Evolutionary conservation across 2,797 vertebrate species (phyloP), one percentile per base, ranked within the genome.

Genomic region (Distichodus sexfasciatus): DNA sequence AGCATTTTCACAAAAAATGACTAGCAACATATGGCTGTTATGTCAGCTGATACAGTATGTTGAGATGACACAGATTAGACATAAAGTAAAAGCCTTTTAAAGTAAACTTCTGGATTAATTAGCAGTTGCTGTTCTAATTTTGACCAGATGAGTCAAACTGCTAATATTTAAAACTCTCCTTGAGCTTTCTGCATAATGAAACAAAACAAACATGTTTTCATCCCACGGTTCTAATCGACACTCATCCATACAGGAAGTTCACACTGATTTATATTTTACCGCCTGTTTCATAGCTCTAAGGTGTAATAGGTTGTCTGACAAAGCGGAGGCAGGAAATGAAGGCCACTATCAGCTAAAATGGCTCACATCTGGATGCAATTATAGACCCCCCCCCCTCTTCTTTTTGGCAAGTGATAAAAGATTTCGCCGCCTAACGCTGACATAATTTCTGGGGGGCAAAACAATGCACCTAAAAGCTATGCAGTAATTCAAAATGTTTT

Each of bases 291-390:
- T n/a, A n/a, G n/a, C 83, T 85, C 93, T 92, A 92, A 96, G 94
- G 94, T 95, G 94, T 94, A 95, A 93, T 94, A 94, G 93, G 92
- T 94, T 94, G 94, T 94, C 93, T 94, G 92, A 94, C 91, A 94
- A 92, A 95, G 93, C 91, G 93, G 91, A 94, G 94, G 93, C 94
- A 98, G 95, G 96, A 98, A 98, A 98, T 96, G 94, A 98, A 96
- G 93, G 89, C 89, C 94, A 94, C 91, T 95, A 98, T 98, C 93
- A 91, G 89, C 90, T 89, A 84, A 92, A 95, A 95, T 93, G 92
- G 91, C 90, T 91, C 89, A 90, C 96, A 98, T 97, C 95, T 99
- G 96, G 90, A 93, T 84, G 91, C 94, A 94, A 94, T 97, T 96
- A 95, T 89, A 89, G 85, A 87, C 89, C 82, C 71, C 68, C 79